phyloP scores from a whole-genome alignment of 2,113 vertebrate genomes.

The Stigmatopora argus region DNA sequence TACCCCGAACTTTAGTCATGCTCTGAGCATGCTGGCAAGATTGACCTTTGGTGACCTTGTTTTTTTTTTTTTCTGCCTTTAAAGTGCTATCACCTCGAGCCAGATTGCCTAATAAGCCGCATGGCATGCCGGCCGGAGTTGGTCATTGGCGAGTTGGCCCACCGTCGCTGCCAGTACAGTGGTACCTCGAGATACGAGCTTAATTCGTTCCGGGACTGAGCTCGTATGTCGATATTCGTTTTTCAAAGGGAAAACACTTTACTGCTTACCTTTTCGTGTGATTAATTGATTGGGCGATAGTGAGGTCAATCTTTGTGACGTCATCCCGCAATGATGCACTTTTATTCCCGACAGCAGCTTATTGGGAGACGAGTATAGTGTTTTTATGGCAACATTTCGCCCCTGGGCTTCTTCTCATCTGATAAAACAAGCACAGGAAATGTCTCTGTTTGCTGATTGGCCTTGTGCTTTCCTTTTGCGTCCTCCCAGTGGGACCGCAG shows the following conservation, averaged over 20 bases:
- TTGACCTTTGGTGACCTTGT: constrained; percentile 34
- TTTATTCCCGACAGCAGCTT: constrained; percentile 40
- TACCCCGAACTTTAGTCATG: constrained; percentile 53
- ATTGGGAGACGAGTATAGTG: constrained; percentile 35
- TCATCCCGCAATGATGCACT: constrained; percentile 59
- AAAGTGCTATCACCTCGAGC: constrained; percentile 49
- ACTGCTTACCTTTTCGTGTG: constrained; percentile 30
- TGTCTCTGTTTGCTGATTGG: constrained; percentile 66
- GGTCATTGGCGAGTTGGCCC: constrained; percentile 49
- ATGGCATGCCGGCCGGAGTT: constrained; percentile 33
- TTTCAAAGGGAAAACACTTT: constrained; percentile 52
- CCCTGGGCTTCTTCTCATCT: constrained; percentile 63
- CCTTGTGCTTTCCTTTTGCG: constrained; percentile 49
- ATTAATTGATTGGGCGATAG: constrained; percentile 55
- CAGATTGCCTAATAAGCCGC: constrained; percentile 48
- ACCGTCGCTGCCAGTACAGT: constrained; percentile 52
- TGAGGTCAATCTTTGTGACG: constrained; percentile 62
- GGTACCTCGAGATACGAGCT: no score
- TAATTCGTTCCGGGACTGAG: no score
- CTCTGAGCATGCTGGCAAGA: constrained; percentile 50
- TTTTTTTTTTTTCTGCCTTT: constrained; percentile 49
- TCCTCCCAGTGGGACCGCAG: constrained; percentile 55
- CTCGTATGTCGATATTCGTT: no score
- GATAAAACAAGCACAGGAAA: constrained; percentile 74
- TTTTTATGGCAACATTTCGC: constrained; percentile 48